Base-by-base conservation (phyloP, 2,888 invertebrate genomes). In the Troglohyphantes excavatus region DNA sequence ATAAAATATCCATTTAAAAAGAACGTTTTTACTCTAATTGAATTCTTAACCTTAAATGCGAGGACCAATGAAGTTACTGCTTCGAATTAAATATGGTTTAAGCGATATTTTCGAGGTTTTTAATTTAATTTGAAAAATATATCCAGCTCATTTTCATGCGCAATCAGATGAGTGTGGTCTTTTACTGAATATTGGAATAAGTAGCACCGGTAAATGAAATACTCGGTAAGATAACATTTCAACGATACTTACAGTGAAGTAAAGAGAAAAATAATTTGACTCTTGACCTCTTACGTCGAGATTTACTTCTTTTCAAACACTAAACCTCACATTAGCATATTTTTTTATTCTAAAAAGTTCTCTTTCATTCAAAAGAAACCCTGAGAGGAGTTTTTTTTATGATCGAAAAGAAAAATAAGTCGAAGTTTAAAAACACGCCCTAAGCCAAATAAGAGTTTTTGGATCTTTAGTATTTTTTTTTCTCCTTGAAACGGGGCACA, bases 401-500 rank as follows among this genome's bases (percentile, higher is more conserved):
- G 63, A 81, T 43, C 13, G 53, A 67, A 39, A 29, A 23, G 53
- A 29, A 81, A 23, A 73, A 23, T 27, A 43, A 81, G 11, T 39
- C 61, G 33, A 70, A n/a, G 46, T 72, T 82, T 61, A 72, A 53
- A 53, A 82, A 82, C 61, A 33, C 39, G 29, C 61, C 72, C 39
- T 39, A 29, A 72, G 82, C 39, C n/a, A 82, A 70, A 82, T 82
- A 82, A 82, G 72, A 82, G 33, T 46, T 73, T 46, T 53, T n/a
- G 13, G n/a, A 17, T 53, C 53, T 53, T 53, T 13, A 53, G 53
- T 17, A 23, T 21, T 5, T 1, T n/a, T n/a, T 65, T 65, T 27
- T 53, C n/a, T n/a, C 53, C 17, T 63, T 3, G 61, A 19, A 63
- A 63, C 23, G 11, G 21, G 63, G 21, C n/a, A 63, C 21, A 26